Evolutionary conservation across 1,140 invertebrate genomes (phyloP), one percentile per base, ranked within the genome.

Genomic region (Ylistrum balloti): DNA sequence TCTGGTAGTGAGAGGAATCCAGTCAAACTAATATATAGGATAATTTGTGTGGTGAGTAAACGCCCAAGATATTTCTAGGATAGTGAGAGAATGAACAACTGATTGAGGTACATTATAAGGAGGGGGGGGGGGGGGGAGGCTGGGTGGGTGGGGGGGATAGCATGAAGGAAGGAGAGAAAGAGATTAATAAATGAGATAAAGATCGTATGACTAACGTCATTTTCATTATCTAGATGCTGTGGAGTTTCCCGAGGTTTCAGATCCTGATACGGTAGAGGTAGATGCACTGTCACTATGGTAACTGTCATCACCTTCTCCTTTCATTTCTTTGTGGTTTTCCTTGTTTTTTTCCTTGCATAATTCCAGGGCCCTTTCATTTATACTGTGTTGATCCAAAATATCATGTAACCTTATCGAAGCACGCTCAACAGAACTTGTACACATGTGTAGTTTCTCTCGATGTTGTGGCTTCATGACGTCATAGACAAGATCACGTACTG

Each of bases 401-500:
- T 94, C 93, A 20, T 89, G 33, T 17, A 95, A 91, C 86, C 94
- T 92, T 48, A 45, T 86, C 20, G 94, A 92, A 17, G 93, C 92
- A 85, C 93, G 92, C 35, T 93, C 92, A 5, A 94, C 88, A 15
- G 94, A 93, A 28, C 93, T 92, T 28, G 92, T 92, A 87, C 95
- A 95, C 15, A 94, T 88, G 28, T 90, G 87, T 20, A 95, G 88
- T 34, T 93, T 92, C 17, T 94, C 93, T 13, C 92, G 92, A n/a
- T 94, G 93, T 22, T 93, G 89, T 34, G 89, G 56, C 10, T 91
- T 88, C 35, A 89, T 93, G 10, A 92, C 89, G 89, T 95, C 93
- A 56, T 94, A 94, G 20, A 93, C 93, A 0, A 95, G 91, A 86
- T 94, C 93, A 35, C 93, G 93, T 9, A 95, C 92, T 9, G 93